phyloP scores from a whole-genome alignment of 64 coral and sea anemone species.

The Porites australiensis region DNA sequence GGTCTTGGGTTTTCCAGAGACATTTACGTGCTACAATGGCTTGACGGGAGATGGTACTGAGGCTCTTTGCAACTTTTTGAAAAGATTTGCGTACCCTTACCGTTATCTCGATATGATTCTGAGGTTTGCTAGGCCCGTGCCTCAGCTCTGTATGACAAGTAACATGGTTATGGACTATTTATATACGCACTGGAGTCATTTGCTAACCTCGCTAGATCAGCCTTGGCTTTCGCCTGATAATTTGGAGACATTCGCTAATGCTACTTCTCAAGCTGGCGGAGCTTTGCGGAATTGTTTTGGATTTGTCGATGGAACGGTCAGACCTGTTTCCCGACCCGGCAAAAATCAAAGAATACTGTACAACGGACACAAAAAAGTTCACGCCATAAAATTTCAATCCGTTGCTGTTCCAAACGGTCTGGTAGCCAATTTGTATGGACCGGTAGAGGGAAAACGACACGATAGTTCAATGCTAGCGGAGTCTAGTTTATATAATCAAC shows the following conservation, averaged over 20 bases:
- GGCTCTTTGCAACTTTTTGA: conserved; percentile 23
- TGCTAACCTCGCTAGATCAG: background rate
- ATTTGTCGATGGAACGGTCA: conserved; percentile 60
- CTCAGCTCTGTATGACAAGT: conserved; percentile 42
- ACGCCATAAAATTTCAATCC: conserved; percentile 37
- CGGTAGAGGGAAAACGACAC: conserved; percentile 43
- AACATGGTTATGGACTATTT: too few species aligned
- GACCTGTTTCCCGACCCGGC: conserved; percentile 35
- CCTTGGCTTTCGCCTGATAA: conserved; percentile 1
- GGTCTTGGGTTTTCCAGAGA: conserved; percentile 37
- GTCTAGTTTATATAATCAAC: background rate
- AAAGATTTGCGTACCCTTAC: conserved; percentile 35
- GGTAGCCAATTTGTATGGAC: conserved; percentile 26
- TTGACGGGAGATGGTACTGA: conserved; percentile 1
- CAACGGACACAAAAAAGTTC: conserved; percentile 46
- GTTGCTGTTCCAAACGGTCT: conserved; percentile 44
- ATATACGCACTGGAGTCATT: background rate
- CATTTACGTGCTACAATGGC: conserved; percentile 27
- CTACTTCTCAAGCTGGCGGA: conserved; percentile 20
- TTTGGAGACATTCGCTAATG: conserved; percentile 14
- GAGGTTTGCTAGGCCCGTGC: conserved; percentile 34
- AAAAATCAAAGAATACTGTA: conserved; percentile 25
- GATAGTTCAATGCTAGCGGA: conserved; percentile 21
- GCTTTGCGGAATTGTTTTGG: conserved; percentile 50
- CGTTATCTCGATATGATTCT: conserved; percentile 20